Evolutionary conservation across 2,888 invertebrate genomes (phyloP), one percentile per base, ranked within the genome.

Genomic region (Cantharis rufa): DNA sequence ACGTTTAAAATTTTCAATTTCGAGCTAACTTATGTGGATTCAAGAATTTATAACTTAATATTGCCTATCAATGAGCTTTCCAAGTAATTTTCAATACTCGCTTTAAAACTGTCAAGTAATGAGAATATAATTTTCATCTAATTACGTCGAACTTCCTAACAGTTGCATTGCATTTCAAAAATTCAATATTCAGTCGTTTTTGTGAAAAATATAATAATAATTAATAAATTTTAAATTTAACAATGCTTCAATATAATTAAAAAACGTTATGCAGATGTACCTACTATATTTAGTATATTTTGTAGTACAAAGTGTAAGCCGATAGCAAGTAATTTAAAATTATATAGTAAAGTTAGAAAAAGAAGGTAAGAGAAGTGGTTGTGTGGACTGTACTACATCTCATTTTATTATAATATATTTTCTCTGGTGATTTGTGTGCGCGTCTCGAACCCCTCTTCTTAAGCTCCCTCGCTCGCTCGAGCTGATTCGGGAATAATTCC

Each of bases 391-490:
- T 85, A 84, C 83, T 74, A 85, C 85, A 84, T 86, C 86, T 85
- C 85, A 84, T 86, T 86, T 86, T 86, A 86, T 86, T 86, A 86
- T 86, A 86, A 86, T 87, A 86, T 86, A 86, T 86, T 87, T 87
- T 83, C 86, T 86, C 86, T 85, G 85, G 87, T 86, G 87, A 87
- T 86, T 87, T 87, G 86, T 86, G 86, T 85, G 84, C 84, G 81
- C 83, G 84, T 81, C 84, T 85, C 83, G 82, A 81, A 80, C 84
- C 83, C 85, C 81, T 80, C 82, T 79, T 81, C 82, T 82, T 83
- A 82, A 82, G 82, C 82, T 82, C 84, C 84, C 83, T 82, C 83
- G 81, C 80, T 82, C 84, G 84, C 82, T 82, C 82, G 81, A 85
- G 84, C 85, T 85, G 86, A 86, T 85, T 86, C 85, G 85, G 85